Base-by-base conservation (phyloP, 2,888 invertebrate species). In the Alviniconcha strummeri region DNA sequence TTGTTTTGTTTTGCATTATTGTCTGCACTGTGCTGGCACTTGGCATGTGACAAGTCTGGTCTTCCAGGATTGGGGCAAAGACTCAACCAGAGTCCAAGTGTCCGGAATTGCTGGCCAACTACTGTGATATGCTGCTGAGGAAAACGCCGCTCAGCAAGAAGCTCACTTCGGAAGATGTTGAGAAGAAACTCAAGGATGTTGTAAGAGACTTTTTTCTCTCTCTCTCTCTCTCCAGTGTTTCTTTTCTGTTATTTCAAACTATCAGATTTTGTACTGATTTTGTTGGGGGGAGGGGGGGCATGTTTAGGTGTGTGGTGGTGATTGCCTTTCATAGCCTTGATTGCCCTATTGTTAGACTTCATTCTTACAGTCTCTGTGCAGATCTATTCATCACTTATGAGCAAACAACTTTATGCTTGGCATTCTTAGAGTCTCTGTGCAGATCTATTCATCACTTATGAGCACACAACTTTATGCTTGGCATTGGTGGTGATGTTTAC, bases 51-150 rank as follows among this genome's bases (percentile, higher is more conserved):
- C 36, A 36, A 36, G 36, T 36, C 36, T 36, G 36, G 36, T 67
- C 52, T 85, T 88, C 60, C 89, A 92, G 93, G 76, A 90, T 92
- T 83, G 91, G 92, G 80, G 92, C 91, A 72, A 94, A 94, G 88
- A 93, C 93, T 7, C 93, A 93, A 84, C 98, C 98, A 5, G 99
- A 99, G 94, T 99, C 99, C 88, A 98, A 98, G 93, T 99, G 99
- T 94, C 99, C 99, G 0, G 99, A 99, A 94, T 95, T 99, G 85
- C 95, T 99, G 90, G 99, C 99, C 83, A 99, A 99, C 94, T 99
- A 98, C 95, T 99, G 99, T 96, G 99, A 99, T 96, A 98, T 99
- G 97, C 95, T 99, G 91, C 95, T 99, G 91, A 95, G 99, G 89
- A 97, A 98, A 93, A 99, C 99, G 82, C 98, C 98, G 56, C 95